These are phyloP conservation scores for Endotricha flammealis DNA, from an alignment of 2,888 invertebrate species.

Conservation along the genomic window DNA sequence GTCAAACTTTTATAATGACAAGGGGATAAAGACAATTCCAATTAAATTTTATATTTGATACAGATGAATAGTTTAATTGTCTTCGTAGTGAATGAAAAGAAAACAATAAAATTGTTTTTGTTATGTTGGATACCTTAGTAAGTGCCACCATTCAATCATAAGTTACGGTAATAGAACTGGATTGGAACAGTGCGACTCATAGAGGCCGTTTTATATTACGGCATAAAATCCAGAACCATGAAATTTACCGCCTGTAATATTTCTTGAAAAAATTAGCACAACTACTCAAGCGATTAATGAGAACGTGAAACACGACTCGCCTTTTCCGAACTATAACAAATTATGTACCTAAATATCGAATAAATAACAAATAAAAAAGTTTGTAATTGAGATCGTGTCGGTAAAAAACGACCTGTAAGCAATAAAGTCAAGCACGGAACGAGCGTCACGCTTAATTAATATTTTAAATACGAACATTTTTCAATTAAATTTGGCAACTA, in stretches of 20 bases:
- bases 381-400: slow-evolving; percentile 56
- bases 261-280: slow-evolving; percentile 69
- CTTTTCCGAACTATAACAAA: slow-evolving; percentile 58
- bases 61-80: no score
- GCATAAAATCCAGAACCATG: slow-evolving; percentile 58
- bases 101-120: no score
- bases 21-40: no score
- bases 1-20: no score
- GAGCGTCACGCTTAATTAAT: slow-evolving; percentile 63
- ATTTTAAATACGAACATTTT: slow-evolving; percentile 56
- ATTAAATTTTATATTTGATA: no score
- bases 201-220: slow-evolving; percentile 50
- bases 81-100: no score
- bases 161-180: slow-evolving; percentile 41
- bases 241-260: slow-evolving; percentile 60
- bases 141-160: no score
- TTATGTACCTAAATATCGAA: slow-evolving; percentile 62
- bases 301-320: slow-evolving; percentile 67
- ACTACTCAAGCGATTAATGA: slow-evolving; percentile 71
- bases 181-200: slow-evolving; percentile 38
- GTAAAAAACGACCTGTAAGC: slow-evolving; percentile 51
- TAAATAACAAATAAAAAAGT: slow-evolving; percentile 52
- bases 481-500: slow-evolving; percentile 58
- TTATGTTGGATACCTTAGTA: no score
- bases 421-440: slow-evolving; percentile 49